Base-by-base conservation (phyloP, 2,113 vertebrate genomes). In the Brienomyrus longianalis region DNA sequence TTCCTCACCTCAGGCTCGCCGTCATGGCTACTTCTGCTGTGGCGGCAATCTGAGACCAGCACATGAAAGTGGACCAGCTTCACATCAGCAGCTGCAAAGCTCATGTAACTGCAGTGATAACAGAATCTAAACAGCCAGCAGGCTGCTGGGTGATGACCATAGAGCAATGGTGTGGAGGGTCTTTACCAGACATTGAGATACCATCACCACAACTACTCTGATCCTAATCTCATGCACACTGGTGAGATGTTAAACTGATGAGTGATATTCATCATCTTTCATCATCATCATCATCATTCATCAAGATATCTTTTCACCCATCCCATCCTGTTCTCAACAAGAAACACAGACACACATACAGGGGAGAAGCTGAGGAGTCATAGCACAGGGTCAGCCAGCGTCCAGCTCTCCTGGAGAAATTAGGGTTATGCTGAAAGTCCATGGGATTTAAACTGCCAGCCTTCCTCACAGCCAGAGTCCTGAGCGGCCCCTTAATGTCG, bases 31-130 rank as follows among this genome's bases (percentile, higher is more conserved):
- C 59, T 83, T 43, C 35, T 80, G 80, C 89, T 92, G 39, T 93
- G 90, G 19, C 92, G 91, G 88, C 90, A 91, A 4, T 94, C 96
- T 96, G 91, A 17, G 27, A 66, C 21, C 45, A 15, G 88, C 31
- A 89, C 35, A 50, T n/a, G 50, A 88, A 50, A 89, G 2, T 9
- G 54, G 48, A 91, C 84, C 21, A 48, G 31, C 19, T n/a, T 56
- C 9, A 47, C 23, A 66, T n/a, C 21, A 8, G 8, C 23, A 39
- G 10, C 27, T 51, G 5, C 23, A 23, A 48, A 19, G 17, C 45
- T n/a, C 83, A 51, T 27, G 45, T 5, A 85, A 10, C 15, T 19
- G 35, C 74, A 3, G 74, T 7, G 35, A 19, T 80, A 80, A 21
- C 17, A 43, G 5, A 39, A 47, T n/a, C 23, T 47, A 85, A 50